phyloP scores from a whole-genome alignment of 2,888 invertebrate species.

The Scaptomyza tumidula region DNA sequence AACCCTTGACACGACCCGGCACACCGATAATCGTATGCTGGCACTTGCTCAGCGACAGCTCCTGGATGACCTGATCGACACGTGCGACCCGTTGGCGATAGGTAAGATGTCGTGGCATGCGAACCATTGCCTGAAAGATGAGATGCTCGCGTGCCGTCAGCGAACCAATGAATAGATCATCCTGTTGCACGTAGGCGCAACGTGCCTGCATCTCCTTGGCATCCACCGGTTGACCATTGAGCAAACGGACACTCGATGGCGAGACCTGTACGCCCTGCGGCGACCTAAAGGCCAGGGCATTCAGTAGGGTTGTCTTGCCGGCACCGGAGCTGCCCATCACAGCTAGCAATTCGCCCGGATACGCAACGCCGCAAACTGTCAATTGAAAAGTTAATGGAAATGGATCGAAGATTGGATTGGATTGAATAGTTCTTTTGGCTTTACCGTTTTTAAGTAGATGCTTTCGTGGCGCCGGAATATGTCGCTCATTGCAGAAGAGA shows the following conservation, averaged over 20 bases:
- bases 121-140: conserved; percentile 93
- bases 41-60: conserved; percentile 94
- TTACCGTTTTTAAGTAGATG: conserved; percentile 90
- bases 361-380: conserved; percentile 92
- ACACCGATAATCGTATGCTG: conserved; percentile 95
- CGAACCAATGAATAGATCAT: conserved; percentile 96
- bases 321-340: conserved; percentile 96
- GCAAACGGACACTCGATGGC: conserved; percentile 85
- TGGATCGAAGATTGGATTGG: too few species aligned
- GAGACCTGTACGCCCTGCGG: conserved; percentile 88
- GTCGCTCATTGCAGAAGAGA: conserved; percentile 81
- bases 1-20: conserved; percentile 94
- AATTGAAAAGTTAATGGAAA: too few species aligned
- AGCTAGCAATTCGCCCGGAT: conserved; percentile 93
- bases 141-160: conserved; percentile 95
- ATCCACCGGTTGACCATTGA: conserved; percentile 92
- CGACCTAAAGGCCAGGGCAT: conserved; percentile 94
- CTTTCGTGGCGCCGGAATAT: conserved; percentile 86
- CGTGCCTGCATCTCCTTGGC: conserved; percentile 90
- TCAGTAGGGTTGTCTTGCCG: conserved; percentile 97
- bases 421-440: too few species aligned
- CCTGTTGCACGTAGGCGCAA: conserved; percentile 97
- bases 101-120: conserved; percentile 92
- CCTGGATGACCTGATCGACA: conserved; percentile 94
- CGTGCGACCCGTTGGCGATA: conserved; percentile 90